These are phyloP conservation scores for Steatocranus sp. DNA, from an alignment of 2,797 vertebrate species.

Conservation along the genomic window DNA sequence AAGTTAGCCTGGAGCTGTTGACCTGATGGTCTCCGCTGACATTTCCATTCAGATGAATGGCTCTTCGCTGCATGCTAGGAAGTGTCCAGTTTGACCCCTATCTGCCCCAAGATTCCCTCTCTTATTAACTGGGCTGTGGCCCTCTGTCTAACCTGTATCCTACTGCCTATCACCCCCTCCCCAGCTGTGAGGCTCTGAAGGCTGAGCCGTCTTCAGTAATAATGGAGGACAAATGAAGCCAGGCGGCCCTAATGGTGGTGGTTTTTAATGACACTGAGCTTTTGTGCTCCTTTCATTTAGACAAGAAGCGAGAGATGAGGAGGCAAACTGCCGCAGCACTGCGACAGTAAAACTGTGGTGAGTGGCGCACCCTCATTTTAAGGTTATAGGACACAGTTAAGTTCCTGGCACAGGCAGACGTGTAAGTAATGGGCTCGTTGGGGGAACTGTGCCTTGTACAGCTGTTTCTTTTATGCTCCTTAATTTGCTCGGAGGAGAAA, in stretches of 20 bases:
- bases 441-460: constrained; percentile 55
- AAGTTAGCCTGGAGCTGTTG: constrained; percentile 73
- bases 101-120: constrained; percentile 70
- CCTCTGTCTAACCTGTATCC: constrained; percentile 65
- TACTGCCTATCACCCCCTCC: constrained; percentile 19
- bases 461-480: constrained; percentile 75
- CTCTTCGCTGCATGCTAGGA: constrained; percentile 73
- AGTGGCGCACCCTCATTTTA: constrained; percentile 48
- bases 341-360: constrained; percentile 36
- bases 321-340: constrained; percentile 11
- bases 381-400: constrained; percentile 69
- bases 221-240: constrained; percentile 68
- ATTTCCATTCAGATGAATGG: constrained; percentile 80
- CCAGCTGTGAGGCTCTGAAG: constrained; percentile 23
- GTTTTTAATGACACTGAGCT: constrained; percentile 60
- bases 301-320: constrained; percentile 38
- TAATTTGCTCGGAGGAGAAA: constrained; percentile 75
- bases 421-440: constrained; percentile 57
- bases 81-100: constrained; percentile 79
- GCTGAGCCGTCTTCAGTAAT: constrained; percentile 57
- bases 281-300: constrained; percentile 56
- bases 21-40: constrained; percentile 70
- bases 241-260: constrained; percentile 49
- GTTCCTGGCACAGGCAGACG: constrained; percentile 40
- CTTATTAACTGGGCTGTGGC: constrained; percentile 59